These are phyloP conservation scores for Ptychoptera albimana DNA, from an alignment of 2,888 invertebrate genomes.

Conservation along the genomic window DNA sequence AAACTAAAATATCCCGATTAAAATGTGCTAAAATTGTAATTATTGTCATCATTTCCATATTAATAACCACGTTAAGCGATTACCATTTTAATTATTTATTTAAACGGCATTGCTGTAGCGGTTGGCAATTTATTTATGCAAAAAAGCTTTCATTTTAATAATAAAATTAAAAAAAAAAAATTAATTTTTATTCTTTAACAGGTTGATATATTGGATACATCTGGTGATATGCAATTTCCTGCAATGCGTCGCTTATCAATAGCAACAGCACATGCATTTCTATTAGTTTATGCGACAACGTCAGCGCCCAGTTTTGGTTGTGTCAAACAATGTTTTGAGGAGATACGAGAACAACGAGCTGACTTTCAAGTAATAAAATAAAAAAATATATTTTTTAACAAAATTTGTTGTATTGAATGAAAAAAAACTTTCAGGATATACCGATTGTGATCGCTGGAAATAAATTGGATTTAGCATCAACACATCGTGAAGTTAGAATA, in stretches of 20 bases:
- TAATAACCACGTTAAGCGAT: too few relatives aligned
- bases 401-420: too few relatives aligned
- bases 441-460: conserved; percentile 79
- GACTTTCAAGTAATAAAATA: conserved; percentile 46
- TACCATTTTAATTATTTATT: too few relatives aligned
- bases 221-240: conserved; percentile 77
- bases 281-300: conserved; percentile 70
- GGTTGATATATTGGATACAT: conserved; percentile 67
- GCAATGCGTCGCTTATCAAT: conserved; percentile 79
- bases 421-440: conserved; percentile 52
- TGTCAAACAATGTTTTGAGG: conserved; percentile 61
- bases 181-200: conserved; percentile 19
- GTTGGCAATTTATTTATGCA: too few relatives aligned
- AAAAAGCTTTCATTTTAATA: too few relatives aligned
- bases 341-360: conserved; percentile 63
- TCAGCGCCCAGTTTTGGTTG: conserved; percentile 55
- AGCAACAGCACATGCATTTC: conserved; percentile 75
- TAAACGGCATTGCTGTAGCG: too few relatives aligned
- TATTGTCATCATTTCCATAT: too few relatives aligned
- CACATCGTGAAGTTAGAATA: conserved; percentile 52
- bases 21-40: too few relatives aligned
- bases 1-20: too few relatives aligned
- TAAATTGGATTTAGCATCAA: conserved; percentile 59
- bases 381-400: too few relatives aligned
- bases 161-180: too few relatives aligned